These are phyloP conservation scores for Agelaius phoeniceus DNA, from an alignment of 2,113 vertebrate genomes.

Conservation along the genomic window DNA sequence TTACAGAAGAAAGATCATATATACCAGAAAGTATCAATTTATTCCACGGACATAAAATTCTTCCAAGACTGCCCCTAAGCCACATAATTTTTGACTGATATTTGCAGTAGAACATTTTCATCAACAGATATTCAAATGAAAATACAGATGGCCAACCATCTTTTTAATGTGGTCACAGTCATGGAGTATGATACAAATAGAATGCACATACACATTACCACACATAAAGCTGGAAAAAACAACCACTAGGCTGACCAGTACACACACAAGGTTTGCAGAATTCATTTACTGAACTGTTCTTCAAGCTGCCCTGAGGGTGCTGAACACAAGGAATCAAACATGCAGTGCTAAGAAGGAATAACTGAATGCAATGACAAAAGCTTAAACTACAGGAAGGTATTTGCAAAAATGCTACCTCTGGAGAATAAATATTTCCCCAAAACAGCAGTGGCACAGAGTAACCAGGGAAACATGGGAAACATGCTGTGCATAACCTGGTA, in stretches of 20 bases:
- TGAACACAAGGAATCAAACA: fast-evolving
- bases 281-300: background rate
- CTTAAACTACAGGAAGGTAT: background rate
- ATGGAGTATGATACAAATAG: background rate
- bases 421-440: background rate
- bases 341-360: background rate
- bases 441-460: background rate
- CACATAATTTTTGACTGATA: background rate
- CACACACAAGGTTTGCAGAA: background rate
- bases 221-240: background rate
- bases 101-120: background rate
- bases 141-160: background rate
- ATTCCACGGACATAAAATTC: background rate
- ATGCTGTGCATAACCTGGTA: fast-evolving
- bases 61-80: background rate
- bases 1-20: background rate
- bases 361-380: background rate
- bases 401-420: background rate
- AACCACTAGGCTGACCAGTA: background rate
- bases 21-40: background rate
- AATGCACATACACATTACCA: background rate
- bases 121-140: background rate
- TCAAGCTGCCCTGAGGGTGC: background rate
- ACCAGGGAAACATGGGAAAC: background rate
- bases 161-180: background rate